Percentiles rank a stretch among this genome's conserved stretches.
phyloP scores from a whole-genome alignment of 35 echinoderm and acorn worm species.

The Ptychodera flava region DNA sequence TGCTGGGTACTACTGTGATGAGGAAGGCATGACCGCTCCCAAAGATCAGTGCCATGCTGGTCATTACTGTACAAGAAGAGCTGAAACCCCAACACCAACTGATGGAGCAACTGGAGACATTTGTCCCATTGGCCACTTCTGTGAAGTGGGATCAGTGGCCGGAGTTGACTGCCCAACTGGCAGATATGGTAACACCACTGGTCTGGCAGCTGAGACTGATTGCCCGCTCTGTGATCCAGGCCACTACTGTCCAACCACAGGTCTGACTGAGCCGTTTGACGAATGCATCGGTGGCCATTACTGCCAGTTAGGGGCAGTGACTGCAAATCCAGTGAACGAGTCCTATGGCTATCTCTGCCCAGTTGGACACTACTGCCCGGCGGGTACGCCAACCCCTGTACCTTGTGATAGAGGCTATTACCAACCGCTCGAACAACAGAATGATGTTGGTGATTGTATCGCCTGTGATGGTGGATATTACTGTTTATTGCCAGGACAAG shows the following conservation, averaged over 20 bases:
- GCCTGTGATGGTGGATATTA: slow-evolving; percentile 85
- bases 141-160: slow-evolving; percentile 56
- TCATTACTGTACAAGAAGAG: slow-evolving; percentile 74
- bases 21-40: slow-evolving; percentile 52
- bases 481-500: slow-evolving; percentile 73
- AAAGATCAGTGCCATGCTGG: slow-evolving; percentile 74
- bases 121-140: slow-evolving; percentile 68
- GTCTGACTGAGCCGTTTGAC: slow-evolving; percentile 53
- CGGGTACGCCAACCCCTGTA: slow-evolving; percentile 65
- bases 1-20: slow-evolving; percentile 88
- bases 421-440: slow-evolving; percentile 85
- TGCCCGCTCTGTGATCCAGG: slow-evolving; percentile 86
- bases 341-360: slow-evolving; percentile 83
- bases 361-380: slow-evolving; percentile 69
- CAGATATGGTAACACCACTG: slow-evolving; percentile 89
- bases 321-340: slow-evolving; percentile 63
- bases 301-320: slow-evolving; percentile 65
- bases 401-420: slow-evolving; percentile 66
- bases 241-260: slow-evolving; percentile 57
- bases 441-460: slow-evolving; percentile 60
- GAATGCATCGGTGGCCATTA: slow-evolving; percentile 70
- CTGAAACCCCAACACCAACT: slow-evolving; percentile 55
- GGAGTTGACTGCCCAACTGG: slow-evolving; percentile 88
- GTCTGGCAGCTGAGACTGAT: slow-evolving; percentile 44
- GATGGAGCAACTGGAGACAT: slow-evolving; percentile 75